Conservation (phyloP, 2,113 vertebrate genomes). For the Xyrauchen texanus region DNA sequence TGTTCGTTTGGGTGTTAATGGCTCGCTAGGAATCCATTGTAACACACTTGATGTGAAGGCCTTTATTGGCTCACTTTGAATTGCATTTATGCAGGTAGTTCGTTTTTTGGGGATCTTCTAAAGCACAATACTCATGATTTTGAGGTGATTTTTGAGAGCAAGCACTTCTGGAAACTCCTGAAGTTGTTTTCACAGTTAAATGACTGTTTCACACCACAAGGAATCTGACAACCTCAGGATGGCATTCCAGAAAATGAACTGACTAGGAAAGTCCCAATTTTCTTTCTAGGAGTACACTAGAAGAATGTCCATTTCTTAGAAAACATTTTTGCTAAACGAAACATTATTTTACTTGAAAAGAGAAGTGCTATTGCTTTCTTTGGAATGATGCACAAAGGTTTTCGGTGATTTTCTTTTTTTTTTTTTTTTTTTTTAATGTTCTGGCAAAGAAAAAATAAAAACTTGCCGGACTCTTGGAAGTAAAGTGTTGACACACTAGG, state of each 20-base stretch:
- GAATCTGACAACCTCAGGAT: constrained; percentile 10
- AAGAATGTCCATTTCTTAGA: neutral
- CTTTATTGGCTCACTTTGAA: constrained; percentile 1
- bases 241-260: constrained; percentile 15
- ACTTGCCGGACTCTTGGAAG: neutral
- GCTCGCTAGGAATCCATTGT: no score
- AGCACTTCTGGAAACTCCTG: neutral
- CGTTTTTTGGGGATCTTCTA: no score
- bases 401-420: neutral
- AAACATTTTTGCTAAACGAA: neutral
- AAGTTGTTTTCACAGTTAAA: neutral
- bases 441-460: neutral
- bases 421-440: no score
- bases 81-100: neutral
- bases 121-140: no score
- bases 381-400: neutral
- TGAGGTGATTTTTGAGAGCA: no score
- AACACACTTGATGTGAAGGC: no score
- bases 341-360: neutral
- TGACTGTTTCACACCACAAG: neutral
- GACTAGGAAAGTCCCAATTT: neutral
- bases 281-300: neutral
- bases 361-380: neutral
- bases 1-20: no score
- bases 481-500: neutral